Conservation (phyloP, 2,797 vertebrate species). For the Gadopsis bispinosus region DNA sequence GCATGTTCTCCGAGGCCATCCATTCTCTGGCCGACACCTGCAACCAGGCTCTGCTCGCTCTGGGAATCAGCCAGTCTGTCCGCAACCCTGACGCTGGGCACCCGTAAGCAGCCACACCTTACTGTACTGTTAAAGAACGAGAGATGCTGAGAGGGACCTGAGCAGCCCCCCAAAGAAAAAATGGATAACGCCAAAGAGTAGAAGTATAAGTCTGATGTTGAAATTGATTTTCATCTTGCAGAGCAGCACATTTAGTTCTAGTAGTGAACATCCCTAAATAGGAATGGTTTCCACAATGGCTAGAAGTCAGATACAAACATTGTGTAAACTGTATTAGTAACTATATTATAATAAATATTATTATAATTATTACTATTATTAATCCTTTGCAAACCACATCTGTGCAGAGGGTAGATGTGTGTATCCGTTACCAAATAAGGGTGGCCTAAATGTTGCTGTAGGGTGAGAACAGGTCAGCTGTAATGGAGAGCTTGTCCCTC, state of each 20-base stretch:
- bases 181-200: background rate
- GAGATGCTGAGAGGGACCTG: background rate
- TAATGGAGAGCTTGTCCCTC: background rate
- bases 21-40: slow-evolving; percentile 98
- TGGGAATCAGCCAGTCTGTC: slow-evolving; percentile 97
- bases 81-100: slow-evolving; percentile 94
- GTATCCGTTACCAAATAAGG: background rate
- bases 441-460: background rate
- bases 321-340: background rate
- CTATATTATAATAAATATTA: too few species aligned
- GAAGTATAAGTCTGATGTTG: background rate
- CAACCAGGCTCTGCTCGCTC: slow-evolving; percentile 95
- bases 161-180: background rate
- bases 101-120: slow-evolving; percentile 87
- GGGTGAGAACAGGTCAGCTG: background rate
- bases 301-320: background rate
- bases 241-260: background rate
- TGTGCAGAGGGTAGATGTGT: background rate
- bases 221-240: background rate
- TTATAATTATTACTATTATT: too few species aligned
- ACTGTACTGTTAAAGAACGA: background rate
- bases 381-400: background rate
- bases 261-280: background rate
- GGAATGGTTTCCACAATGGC: background rate
- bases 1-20: slow-evolving; percentile 99